A percentile compares a stretch with the other conserved stretches of the same genome.
Evolutionary conservation across 2,113 vertebrate species (phyloP).

Genomic region (Poeciliopsis occidentalis): DNA sequence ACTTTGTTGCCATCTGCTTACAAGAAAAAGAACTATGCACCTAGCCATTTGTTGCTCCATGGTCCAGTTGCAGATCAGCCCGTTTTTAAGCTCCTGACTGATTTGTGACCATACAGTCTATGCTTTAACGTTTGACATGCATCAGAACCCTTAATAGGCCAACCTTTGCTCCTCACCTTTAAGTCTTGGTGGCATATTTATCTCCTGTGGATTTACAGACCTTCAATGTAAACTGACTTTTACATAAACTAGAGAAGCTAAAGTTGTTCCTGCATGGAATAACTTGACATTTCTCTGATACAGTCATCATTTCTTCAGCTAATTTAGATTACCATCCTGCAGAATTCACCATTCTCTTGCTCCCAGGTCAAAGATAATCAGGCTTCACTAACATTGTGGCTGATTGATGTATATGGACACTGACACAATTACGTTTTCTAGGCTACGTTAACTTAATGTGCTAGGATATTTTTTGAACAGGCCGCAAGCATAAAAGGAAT

Average conservation of each 20-base stretch:
- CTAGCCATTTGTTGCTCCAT: not conserved
- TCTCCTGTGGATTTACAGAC: not conserved
- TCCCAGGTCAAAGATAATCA: not conserved
- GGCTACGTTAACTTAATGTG: conserved; percentile 77
- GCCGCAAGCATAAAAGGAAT: conserved; percentile 67
- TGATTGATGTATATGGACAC: conserved; percentile 47
- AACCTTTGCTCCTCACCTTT: not conserved
- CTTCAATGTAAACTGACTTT: not conserved
- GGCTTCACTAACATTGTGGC: not conserved
- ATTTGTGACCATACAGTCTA: not conserved
- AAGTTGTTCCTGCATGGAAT: not conserved
- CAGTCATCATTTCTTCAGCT: not conserved
- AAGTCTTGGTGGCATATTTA: not conserved
- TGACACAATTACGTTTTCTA: conserved; percentile 51
- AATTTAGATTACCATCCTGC: not conserved
- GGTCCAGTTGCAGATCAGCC: not conserved
- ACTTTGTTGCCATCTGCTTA: not conserved
- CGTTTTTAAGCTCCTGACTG: not conserved
- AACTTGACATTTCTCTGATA: not conserved
- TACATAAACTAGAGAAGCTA: not conserved
- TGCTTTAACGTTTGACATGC: not conserved
- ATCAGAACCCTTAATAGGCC: not conserved
- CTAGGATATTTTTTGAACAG: conserved; percentile 69
- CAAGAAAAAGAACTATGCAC: not conserved
- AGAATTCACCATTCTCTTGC: not conserved